Evolutionary conservation across 2,797 vertebrate species (phyloP), one percentile per base, ranked within the genome.

Genomic region (Xenentodon cancila): DNA sequence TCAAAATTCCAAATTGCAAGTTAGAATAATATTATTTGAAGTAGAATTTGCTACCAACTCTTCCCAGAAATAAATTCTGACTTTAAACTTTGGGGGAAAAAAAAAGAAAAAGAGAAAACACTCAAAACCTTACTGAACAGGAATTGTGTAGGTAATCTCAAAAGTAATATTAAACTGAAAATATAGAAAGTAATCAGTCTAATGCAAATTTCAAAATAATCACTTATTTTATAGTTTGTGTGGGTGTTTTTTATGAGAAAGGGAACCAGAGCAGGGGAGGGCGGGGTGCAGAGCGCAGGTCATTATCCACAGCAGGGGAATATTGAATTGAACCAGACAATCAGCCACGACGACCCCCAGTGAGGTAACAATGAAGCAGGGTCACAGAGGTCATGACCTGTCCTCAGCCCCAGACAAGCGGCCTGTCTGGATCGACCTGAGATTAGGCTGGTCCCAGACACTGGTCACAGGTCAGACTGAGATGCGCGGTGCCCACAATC

Each of bases 271-370:
- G 67, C 37, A 21, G 59, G 52, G 53, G 6, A 22, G 59, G 22
- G 53, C 4, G 2, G n/a, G 64, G 64, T 56, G 44, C 17, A n/a
- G 69, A 54, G 59, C 51, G 71, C 60, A 68, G 74, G 84, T 84
- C 79, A 89, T 91, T 89, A 90, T 84, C 75, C 71, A 43, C 81
- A 71, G 78, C 71, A 54, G 85, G 82, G 77, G 84, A 79, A 85
- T 85, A 88, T 90, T 89, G 84, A 89, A 88, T 85, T 81, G 86
- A 85, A 68, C 84, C 82, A 92, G 90, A 90, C 91, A 91, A 92
- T 89, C 90, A 75, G 87, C 84, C 82, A 66, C 67, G 60, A 43
- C 32, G 80, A 92, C 89, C 91, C 80, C 75, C 85, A 86, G 90
- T 90, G 89, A 84, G 81, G 75, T 87, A 88, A 90, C 89, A 92